Evolutionary conservation across 2,797 vertebrate genomes (phyloP).

Genomic region (Naso thynnoides): DNA sequence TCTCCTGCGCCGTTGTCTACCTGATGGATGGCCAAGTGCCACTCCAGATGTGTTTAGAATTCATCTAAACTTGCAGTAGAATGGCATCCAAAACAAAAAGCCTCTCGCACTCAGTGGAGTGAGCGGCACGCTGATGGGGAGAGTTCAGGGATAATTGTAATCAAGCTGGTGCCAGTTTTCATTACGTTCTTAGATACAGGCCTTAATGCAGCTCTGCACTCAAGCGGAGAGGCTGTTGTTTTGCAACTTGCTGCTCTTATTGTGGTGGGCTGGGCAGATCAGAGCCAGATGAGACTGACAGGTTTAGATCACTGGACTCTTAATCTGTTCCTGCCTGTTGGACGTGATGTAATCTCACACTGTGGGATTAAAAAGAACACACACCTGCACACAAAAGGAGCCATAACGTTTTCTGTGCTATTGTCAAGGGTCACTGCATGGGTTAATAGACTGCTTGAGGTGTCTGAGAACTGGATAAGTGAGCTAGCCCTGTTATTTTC

Average conservation of each 20-base stretch:
- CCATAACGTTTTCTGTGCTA: slow-evolving; percentile 39
- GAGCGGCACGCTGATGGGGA: slow-evolving; percentile 59
- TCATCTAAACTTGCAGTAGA: slow-evolving; percentile 50
- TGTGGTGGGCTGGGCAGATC: slow-evolving; percentile 44
- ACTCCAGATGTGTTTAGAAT: slow-evolving; percentile 75
- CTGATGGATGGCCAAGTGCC: slow-evolving; percentile 69
- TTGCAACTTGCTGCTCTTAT: slow-evolving; percentile 52
- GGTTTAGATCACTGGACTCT: slow-evolving; percentile 71
- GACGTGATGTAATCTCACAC: slow-evolving; percentile 74
- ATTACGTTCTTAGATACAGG: slow-evolving; percentile 56
- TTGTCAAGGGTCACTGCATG: slow-evolving; percentile 71
- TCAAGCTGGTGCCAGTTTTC: slow-evolving; percentile 77
- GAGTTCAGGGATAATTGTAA: slow-evolving; percentile 73
- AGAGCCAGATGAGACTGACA: slow-evolving; percentile 58
- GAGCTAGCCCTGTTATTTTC: slow-evolving; percentile 61
- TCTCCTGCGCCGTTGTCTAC: slow-evolving; percentile 49
- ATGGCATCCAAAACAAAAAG: slow-evolving; percentile 53
- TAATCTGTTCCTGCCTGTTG: slow-evolving; percentile 73
- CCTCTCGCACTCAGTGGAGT: slow-evolving; percentile 43
- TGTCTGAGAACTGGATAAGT: slow-evolving; percentile 67
- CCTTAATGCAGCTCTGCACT: slow-evolving; percentile 55
- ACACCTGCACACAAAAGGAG: slow-evolving; percentile 39
- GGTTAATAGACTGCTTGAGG: slow-evolving; percentile 80
- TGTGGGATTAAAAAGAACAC: slow-evolving; percentile 63
- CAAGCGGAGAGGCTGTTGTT: slow-evolving; percentile 41